phyloP scores from a whole-genome alignment of 1,140 invertebrate genomes.

The Calephelis nemesis region DNA sequence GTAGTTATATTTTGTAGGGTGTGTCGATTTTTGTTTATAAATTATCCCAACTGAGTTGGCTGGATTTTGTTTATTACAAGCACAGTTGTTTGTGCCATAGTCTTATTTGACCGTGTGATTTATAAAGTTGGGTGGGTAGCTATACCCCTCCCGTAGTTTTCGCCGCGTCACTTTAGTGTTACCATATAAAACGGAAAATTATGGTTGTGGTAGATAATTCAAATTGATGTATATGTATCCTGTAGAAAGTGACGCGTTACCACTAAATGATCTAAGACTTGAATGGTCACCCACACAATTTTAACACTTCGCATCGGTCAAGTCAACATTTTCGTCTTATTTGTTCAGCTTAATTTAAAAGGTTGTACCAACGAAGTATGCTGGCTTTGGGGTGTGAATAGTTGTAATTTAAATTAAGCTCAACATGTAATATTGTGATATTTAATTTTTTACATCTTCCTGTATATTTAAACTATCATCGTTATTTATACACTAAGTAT shows the following conservation, averaged over 20 bases:
- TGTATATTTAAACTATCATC: conserved; percentile 55
- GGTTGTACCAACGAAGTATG: conserved; percentile 25
- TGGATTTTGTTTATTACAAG: conserved; percentile 52
- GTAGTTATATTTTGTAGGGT: conserved; percentile 28
- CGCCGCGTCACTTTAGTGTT: conserved; percentile 56
- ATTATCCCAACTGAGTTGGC: conserved; percentile 67
- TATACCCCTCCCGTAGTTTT: conserved; percentile 32
- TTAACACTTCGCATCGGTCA: conserved; percentile 20
- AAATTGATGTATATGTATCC: conserved; percentile 67
- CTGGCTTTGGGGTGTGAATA: conserved; percentile 40
- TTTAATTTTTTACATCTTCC: conserved; percentile 70
- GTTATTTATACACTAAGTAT: conserved; percentile 64
- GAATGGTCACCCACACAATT: conserved; percentile 31
- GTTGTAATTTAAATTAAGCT: conserved; percentile 75
- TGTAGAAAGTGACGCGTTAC: conserved; percentile 56
- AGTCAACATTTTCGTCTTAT: conserved; percentile 42
- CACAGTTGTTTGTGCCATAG: conserved; percentile 46
- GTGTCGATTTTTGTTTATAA: conserved; percentile 57
- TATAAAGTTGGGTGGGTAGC: conserved; percentile 36
- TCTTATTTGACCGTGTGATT: conserved; percentile 21
- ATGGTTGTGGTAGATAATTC: conserved; percentile 77
- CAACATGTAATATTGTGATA: conserved; percentile 79
- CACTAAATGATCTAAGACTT: conserved; percentile 40
- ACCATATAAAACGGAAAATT: conserved; percentile 67
- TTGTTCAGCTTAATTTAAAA: conserved; percentile 77